These are phyloP conservation scores for Lacerta viridis DNA, from an alignment of 2,797 vertebrate species.

Conservation along the genomic window DNA sequence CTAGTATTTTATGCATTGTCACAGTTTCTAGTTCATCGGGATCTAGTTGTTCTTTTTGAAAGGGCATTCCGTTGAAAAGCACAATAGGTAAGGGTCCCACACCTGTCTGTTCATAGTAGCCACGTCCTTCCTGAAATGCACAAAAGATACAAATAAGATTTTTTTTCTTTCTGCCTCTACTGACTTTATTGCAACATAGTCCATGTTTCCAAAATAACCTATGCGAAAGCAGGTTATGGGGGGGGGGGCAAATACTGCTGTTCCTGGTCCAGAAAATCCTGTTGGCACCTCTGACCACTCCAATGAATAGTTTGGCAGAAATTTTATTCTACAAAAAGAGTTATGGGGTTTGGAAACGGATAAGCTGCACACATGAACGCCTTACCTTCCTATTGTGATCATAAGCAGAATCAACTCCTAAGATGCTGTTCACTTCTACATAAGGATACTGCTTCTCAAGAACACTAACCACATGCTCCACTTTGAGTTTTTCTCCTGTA, in stretches of 20 bases:
- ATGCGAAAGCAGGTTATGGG: not conserved
- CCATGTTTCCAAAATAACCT: not conserved
- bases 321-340: not conserved
- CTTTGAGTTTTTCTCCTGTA: conserved; percentile 86
- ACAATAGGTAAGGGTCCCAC: conserved; percentile 93
- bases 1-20: conserved; percentile 98
- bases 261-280: too few species aligned
- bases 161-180: rapidly evolving
- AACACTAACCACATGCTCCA: conserved; percentile 91
- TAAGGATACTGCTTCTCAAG: conserved; percentile 95
- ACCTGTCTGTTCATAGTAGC: conserved; percentile 93
- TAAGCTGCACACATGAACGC: not conserved
- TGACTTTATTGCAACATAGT: not conserved
- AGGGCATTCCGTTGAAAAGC: conserved; percentile 96
- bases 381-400: conserved; percentile 95
- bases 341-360: not conserved
- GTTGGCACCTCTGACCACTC: too few species aligned
- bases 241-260: too few species aligned
- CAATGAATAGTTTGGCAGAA: not conserved
- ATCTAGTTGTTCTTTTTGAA: conserved; percentile 93
- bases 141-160: conserved; percentile 42
- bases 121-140: conserved; percentile 86
- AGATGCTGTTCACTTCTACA: conserved; percentile 91
- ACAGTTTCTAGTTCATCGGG: conserved; percentile 95
- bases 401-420: conserved; percentile 92